Percentiles rank a stretch among this genome's conserved stretches.
Conservation (phyloP, 2,888 invertebrate genomes). For the Drosophila conformis region DNA sequence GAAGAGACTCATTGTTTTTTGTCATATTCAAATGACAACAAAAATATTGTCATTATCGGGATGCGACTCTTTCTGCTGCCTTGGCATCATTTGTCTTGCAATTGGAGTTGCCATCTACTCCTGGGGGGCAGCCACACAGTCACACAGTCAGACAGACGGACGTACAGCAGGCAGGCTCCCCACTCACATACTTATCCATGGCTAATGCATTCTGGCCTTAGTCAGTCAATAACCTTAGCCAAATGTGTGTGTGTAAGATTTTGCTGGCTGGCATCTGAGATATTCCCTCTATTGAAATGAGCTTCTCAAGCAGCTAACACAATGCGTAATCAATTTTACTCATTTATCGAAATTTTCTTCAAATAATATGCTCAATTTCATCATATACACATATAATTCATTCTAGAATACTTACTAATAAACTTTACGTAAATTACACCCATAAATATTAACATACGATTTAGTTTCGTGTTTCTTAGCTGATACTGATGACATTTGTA, state of each 20-base stretch:
- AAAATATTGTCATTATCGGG: slow-evolving; percentile 77
- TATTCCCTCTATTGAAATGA: background rate
- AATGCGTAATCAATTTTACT: background rate
- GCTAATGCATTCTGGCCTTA: slow-evolving; percentile 67
- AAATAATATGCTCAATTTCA: background rate
- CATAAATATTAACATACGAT: background rate
- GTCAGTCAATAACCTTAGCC: slow-evolving; percentile 48
- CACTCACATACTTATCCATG: slow-evolving; percentile 33
- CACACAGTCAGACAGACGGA: background rate
- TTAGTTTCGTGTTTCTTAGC: background rate
- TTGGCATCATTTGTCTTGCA: slow-evolving; percentile 71
- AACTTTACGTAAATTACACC: too few relatives aligned
- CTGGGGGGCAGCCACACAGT: slow-evolving; percentile 54
- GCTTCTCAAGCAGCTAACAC: background rate
- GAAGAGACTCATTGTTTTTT: slow-evolving; percentile 69
- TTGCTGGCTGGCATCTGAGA: background rate
- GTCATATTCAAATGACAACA: slow-evolving; percentile 74
- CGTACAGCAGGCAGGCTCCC: slow-evolving; percentile 1
- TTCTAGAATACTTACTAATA: background rate
- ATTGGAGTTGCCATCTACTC: slow-evolving; percentile 57
- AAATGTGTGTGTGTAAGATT: background rate
- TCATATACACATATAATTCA: background rate
- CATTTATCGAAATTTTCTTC: background rate
- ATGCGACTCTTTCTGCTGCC: slow-evolving; percentile 17
- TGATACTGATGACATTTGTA: background rate